phyloP scores from a whole-genome alignment of 2,888 invertebrate genomes.

The Chrysolina haemoptera region DNA sequence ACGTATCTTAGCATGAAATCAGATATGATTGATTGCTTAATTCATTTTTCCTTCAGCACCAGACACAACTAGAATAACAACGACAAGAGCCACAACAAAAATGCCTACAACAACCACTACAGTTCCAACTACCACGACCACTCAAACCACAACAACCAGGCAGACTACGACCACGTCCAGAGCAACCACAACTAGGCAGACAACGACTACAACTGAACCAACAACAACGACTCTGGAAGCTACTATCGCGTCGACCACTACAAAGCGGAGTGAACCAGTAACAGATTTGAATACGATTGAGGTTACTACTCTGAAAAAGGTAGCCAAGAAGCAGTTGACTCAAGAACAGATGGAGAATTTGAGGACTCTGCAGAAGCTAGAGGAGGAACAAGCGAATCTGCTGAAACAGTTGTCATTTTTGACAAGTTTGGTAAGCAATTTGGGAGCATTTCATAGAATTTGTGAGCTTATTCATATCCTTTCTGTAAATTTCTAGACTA shows the following conservation, averaged over 20 bases:
- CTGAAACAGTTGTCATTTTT: conserved; percentile 67
- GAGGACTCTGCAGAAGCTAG: conserved; percentile 64
- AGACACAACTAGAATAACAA: conserved; percentile 31
- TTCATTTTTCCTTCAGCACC: conserved; percentile 2
- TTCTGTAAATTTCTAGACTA: too few relatives aligned
- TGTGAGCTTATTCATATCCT: too few relatives aligned
- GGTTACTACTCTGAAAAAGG: conserved; percentile 40
- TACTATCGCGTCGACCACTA: conserved; percentile 28
- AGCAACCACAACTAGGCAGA: conserved; percentile 38
- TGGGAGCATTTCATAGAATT: too few relatives aligned
- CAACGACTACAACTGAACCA: conserved; percentile 44
- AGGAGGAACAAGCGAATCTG: conserved; percentile 66
- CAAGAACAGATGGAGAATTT: conserved; percentile 66
- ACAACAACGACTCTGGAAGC: conserved; percentile 30
- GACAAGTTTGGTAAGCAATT: conserved; percentile 62
- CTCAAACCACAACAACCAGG: conserved; percentile 31
- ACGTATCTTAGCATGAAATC: background rate
- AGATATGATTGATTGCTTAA: background rate
- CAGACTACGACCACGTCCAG: conserved; percentile 40
- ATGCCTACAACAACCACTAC: conserved; percentile 38
- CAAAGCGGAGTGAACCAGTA: conserved; percentile 37
- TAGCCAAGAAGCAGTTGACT: conserved; percentile 62
- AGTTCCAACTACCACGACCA: too few relatives aligned
- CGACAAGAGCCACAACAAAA: conserved; percentile 32
- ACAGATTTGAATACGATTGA: conserved; percentile 38